Base-by-base conservation (phyloP, 2,888 invertebrate genomes). In the Thymelicus sylvestris region DNA sequence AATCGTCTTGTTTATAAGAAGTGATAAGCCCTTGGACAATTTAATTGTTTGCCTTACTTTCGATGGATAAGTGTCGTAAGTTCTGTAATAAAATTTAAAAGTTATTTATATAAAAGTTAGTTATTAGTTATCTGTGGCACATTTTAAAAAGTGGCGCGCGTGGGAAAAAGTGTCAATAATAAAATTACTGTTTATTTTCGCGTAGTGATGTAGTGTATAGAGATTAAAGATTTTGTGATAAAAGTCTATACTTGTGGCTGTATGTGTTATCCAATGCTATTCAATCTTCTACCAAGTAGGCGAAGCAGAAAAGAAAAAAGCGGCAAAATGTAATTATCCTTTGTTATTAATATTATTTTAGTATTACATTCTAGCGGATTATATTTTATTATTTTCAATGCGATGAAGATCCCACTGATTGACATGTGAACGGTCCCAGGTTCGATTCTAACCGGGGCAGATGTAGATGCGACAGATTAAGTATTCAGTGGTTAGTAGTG, bases 301-400 rank as follows among this genome's bases (percentile, higher is more conserved):
- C 47, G 47, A 47, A 31, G 55, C 12, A 66, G 59, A 31, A 44
- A 19, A 24, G 57, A 57, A 31, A 47, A 8, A 0, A 10, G n/a
- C 31, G 66, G 47, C 12, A 66, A 66, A 66, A 66, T 66, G 66
- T 66, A 66, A 59, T n/a, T 59, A 66, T 64, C 47, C 52, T 66
- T 10, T 41, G 0, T 52, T 52, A n/a, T 48, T n/a, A 52, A 6
- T 52, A 7, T 48, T 48, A 13, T 48, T 5, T 12, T 13, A 13
- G 2, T 48, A 13, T 4, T 48, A 2, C 13, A 48, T 13, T 13
- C 0, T 48, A 48, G 12, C 13, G 0, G 48, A 13, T 48, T 48
- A 13, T 48, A 13, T 48, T 48, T 31, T 31, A 31, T 31, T 19
- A 19, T n/a, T n/a, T n/a, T n/a, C n/a, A n/a, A n/a, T n/a, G n/a